Conservation (phyloP, 2,797 vertebrate species). For the Momotus momota region DNA sequence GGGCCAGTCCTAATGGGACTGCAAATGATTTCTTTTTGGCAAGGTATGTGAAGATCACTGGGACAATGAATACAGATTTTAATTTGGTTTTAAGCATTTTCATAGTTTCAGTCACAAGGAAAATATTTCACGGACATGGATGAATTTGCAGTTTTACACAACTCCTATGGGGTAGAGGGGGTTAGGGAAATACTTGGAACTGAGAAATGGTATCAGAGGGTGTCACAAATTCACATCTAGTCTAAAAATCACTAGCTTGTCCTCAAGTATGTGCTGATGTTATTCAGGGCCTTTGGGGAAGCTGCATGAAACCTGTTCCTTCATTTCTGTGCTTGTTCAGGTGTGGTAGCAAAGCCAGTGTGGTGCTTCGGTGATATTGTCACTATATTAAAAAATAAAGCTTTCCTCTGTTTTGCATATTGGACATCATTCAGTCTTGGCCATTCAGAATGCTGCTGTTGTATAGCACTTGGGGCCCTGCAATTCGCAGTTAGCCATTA, state of each 20-base stretch:
- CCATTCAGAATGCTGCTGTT: neutral
- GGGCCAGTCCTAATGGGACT: neutral
- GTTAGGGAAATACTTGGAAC: neutral
- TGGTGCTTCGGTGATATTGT: neutral
- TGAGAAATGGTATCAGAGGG: neutral
- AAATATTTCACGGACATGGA: neutral
- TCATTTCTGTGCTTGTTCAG: neutral
- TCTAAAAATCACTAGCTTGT: neutral
- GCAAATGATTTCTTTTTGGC: neutral
- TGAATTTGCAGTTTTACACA: neutral
- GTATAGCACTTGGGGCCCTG: fast-evolving
- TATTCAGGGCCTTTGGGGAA: neutral
- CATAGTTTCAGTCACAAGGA: neutral
- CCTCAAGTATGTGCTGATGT: fast-evolving
- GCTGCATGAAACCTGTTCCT: neutral
- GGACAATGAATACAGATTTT: neutral
- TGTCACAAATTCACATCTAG: neutral
- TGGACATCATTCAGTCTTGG: neutral
- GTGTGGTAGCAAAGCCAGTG: neutral
- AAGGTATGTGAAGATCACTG: neutral
- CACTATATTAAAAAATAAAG: neutral
- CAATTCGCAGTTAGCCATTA: neutral
- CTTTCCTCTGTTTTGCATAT: neutral
- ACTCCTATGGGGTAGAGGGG: neutral
- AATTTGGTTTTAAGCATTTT: neutral